A percentile compares a stretch with the other conserved stretches of the same genome.
phyloP scores from a whole-genome alignment of 2,797 vertebrate genomes.

The Heteromormyrus szaboi region DNA sequence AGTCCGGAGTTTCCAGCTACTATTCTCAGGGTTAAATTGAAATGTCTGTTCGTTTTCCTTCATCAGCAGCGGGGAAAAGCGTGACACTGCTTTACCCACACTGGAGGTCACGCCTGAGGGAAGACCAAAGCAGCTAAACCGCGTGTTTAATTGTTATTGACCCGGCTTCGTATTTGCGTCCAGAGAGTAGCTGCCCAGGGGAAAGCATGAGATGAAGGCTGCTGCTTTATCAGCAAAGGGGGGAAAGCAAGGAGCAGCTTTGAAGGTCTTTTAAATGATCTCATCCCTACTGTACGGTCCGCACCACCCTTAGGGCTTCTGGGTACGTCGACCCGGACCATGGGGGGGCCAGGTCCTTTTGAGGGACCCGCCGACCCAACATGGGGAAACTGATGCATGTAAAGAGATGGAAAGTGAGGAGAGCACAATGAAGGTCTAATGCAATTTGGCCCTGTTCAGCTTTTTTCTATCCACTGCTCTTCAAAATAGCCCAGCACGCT shows the following conservation, averaged over 20 bases:
- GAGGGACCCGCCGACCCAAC: background rate
- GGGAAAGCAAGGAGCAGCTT: background rate
- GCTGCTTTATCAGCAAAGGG: background rate
- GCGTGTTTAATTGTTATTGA: conserved; percentile 8
- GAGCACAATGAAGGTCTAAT: background rate
- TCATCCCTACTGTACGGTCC: background rate
- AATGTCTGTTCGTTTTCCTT: background rate
- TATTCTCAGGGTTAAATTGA: background rate
- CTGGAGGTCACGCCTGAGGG: background rate
- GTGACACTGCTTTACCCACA: background rate
- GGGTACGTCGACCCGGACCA: background rate
- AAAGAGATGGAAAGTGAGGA: background rate
- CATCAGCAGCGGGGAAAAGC: background rate
- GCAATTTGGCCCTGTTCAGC: background rate
- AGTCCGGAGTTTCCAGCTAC: background rate
- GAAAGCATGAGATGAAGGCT: background rate
- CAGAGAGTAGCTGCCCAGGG: background rate
- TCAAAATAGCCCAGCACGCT: background rate
- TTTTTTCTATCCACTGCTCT: background rate
- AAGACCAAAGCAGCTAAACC: background rate
- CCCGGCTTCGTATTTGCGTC: background rate
- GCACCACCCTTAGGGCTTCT: too few species aligned
- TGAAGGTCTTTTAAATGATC: background rate
- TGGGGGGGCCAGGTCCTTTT: background rate
- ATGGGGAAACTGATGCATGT: background rate